Percentiles rank a stretch among this genome's conserved stretches.
These are phyloP conservation scores for Cercopithecus mona DNA, from an alignment of 2,113 vertebrate species.

Conservation along the genomic window DNA sequence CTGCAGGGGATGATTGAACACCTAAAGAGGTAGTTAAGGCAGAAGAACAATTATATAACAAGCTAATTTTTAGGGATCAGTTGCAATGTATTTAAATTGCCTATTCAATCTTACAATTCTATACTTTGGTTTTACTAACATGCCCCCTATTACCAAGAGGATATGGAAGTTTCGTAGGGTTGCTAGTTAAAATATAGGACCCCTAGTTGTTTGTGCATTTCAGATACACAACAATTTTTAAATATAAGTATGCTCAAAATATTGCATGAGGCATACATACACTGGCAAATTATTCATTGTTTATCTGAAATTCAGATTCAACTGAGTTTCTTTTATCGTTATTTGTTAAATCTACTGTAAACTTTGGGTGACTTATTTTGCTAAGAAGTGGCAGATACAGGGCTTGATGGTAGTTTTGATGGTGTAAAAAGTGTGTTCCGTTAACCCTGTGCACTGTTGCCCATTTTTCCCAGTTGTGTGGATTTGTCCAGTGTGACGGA, in stretches of 20 bases:
- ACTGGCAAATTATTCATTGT: background rate
- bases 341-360: background rate
- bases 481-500: background rate
- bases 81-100: constrained; percentile 28
- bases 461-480: background rate
- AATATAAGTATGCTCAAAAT: background rate
- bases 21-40: constrained; percentile 7
- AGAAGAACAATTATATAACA: background rate
- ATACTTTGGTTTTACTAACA: constrained; percentile 20
- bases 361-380: background rate
- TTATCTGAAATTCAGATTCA: constrained; percentile 33
- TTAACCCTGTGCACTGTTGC: background rate
- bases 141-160: background rate
- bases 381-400: background rate
- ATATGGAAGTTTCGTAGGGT: constrained; percentile 23
- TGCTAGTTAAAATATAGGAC: constrained; percentile 24
- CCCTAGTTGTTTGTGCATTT: constrained; percentile 37
- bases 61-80: background rate
- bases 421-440: background rate
- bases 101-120: background rate
- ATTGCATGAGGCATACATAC: background rate
- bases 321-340: background rate
- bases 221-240: background rate
- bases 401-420: background rate
- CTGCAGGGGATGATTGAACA: constrained; percentile 8